A percentile compares a stretch with the other conserved stretches of the same genome.
Evolutionary conservation across 2,113 vertebrate genomes (phyloP).

Genomic region (Platycercus adscitus): DNA sequence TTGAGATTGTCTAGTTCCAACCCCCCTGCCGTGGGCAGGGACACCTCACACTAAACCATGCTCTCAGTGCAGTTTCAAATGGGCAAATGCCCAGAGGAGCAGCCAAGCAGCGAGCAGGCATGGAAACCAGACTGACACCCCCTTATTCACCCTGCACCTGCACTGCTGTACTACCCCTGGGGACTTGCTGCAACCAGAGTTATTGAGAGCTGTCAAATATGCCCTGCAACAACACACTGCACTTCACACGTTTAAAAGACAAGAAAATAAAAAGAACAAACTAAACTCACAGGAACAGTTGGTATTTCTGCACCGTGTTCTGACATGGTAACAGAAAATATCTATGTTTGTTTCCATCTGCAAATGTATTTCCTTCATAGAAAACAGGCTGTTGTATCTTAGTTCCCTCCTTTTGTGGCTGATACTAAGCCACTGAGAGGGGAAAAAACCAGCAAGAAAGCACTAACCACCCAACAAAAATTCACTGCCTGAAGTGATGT

Average conservation of each 20-base stretch:
- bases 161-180: fast-evolving
- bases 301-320: neutral
- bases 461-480: neutral
- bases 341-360: neutral
- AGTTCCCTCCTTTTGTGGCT: neutral
- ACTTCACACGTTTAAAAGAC: neutral
- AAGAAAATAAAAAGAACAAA: neutral
- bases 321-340: neutral
- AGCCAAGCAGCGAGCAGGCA: neutral
- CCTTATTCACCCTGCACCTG: neutral
- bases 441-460: neutral
- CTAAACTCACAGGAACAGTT: neutral
- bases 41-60: neutral
- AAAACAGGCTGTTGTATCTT: neutral
- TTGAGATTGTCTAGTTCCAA: neutral
- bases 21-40: neutral
- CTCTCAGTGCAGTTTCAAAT: neutral
- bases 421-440: neutral
- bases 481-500: neutral
- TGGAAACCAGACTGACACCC: fast-evolving
- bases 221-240: fast-evolving
- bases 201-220: neutral
- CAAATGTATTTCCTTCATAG: neutral
- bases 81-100: fast-evolving
- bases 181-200: neutral